These are phyloP conservation scores for Amphipyra berbera DNA, from an alignment of 2,888 invertebrate genomes.

Conservation along the genomic window DNA sequence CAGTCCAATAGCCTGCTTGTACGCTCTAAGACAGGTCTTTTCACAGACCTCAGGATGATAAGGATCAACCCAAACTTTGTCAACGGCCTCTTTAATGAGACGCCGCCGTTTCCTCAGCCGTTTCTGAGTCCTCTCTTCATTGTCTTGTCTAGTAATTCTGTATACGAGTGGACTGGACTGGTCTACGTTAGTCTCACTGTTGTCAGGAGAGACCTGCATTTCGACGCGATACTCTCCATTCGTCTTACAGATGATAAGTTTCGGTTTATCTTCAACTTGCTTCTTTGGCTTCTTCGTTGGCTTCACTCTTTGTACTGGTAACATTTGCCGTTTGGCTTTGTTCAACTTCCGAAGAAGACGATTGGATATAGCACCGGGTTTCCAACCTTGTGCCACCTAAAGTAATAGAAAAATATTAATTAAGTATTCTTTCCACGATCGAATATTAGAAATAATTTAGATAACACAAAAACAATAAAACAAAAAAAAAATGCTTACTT, in stretches of 20 bases:
- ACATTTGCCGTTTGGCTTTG: constrained; percentile 67
- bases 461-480: constrained; percentile 29
- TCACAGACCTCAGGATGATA: constrained; percentile 75
- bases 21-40: constrained; percentile 71
- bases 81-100: constrained; percentile 64
- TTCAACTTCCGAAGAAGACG: constrained; percentile 74
- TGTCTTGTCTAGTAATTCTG: constrained; percentile 72
- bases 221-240: constrained; percentile 79
- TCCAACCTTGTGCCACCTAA: constrained; percentile 79
- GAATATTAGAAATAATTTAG: neutral
- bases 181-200: constrained; percentile 54
- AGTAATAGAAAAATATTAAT: neutral
- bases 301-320: constrained; percentile 53
- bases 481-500: constrained; percentile 30
- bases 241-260: constrained; percentile 73
- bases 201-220: constrained; percentile 70
- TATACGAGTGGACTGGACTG: constrained; percentile 74
- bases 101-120: constrained; percentile 60
- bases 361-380: constrained; percentile 82
- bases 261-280: constrained; percentile 72
- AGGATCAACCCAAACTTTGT: constrained; percentile 70
- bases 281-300: constrained; percentile 71
- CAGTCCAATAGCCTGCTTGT: constrained; percentile 71
- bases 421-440: neutral
- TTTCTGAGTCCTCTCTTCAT: constrained; percentile 68